These are phyloP conservation scores for Brachycybe producta DNA, from an alignment of 2,888 invertebrate genomes.

Conservation along the genomic window DNA sequence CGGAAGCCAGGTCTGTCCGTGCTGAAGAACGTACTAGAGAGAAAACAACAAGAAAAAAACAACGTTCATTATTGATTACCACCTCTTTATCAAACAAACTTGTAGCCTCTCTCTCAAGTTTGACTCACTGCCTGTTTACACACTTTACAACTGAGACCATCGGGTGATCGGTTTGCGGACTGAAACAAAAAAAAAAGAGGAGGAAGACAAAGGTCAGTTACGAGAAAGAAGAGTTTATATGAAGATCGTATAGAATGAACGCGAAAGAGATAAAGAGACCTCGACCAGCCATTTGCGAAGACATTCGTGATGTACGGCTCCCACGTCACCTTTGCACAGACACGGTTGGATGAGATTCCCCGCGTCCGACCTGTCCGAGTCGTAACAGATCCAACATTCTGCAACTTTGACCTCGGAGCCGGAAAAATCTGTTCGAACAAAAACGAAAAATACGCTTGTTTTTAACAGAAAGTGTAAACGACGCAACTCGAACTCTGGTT, in stretches of 20 bases:
- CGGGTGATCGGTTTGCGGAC: conserved; percentile 47
- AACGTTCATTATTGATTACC: not conserved
- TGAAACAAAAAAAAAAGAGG: conserved; percentile 9
- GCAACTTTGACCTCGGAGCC: conserved; percentile 11
- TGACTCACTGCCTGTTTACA: conserved; percentile 51
- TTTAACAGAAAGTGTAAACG: not conserved
- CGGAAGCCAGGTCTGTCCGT: conserved; percentile 18
- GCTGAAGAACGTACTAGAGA: not conserved
- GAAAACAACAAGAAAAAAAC: not conserved
- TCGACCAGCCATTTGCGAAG: conserved; percentile 78
- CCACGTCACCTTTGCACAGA: conserved; percentile 81
- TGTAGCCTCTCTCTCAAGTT: not conserved
- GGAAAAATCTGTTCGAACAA: conserved; percentile 4
- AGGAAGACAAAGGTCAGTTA: not conserved
- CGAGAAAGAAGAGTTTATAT: not conserved
- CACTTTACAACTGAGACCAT: conserved; percentile 64
- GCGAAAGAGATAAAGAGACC: conserved; percentile 38
- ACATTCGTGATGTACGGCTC: conserved; percentile 82
- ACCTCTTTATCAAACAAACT: not conserved
- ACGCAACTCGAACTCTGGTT: too few relatives aligned
- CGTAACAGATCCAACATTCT: conserved; percentile 93
- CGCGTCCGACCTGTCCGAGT: conserved; percentile 57
- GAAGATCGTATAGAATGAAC: not conserved
- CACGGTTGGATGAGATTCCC: conserved; percentile 76
- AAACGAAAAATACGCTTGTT: not conserved